A percentile compares a stretch with the other conserved stretches of the same genome.
Evolutionary conservation across 2,797 vertebrate species (phyloP).

Genomic region (Coccyzus lansbergi): DNA sequence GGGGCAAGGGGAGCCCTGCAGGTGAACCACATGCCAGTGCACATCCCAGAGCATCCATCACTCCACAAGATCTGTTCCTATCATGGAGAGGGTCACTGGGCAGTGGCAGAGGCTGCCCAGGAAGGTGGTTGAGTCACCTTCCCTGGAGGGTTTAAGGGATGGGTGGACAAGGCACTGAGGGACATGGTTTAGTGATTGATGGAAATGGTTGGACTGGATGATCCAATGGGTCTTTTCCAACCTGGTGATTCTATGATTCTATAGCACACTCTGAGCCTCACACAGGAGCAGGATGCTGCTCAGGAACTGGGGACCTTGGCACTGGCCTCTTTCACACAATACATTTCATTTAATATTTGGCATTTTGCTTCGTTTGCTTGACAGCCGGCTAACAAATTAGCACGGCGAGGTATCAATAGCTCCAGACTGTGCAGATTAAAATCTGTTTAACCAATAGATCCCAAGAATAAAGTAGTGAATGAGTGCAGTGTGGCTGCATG

Average conservation of each 20-base stretch:
- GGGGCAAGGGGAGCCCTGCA: neutral
- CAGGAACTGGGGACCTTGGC: neutral
- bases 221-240: no score
- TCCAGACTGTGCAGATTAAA: constrained; percentile 60
- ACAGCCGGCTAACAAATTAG: constrained; percentile 62
- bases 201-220: no score
- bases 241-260: no score
- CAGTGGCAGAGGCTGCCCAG: no score
- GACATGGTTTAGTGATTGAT: no score
- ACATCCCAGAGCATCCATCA: neutral
- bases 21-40: neutral
- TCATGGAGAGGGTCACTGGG: no score
- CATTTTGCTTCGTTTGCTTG: constrained; percentile 43
- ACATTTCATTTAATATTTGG: constrained; percentile 41
- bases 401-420: constrained; percentile 46
- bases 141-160: no score
- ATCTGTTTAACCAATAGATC: constrained; percentile 57
- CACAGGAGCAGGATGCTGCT: rapidly evolving
- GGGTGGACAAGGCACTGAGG: no score
- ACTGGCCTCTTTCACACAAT: neutral
- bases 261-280: neutral
- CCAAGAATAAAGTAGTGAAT: neutral
- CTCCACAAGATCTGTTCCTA: no score
- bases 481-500: rapidly evolving
- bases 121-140: no score